These are phyloP conservation scores for Drosophila paracracens DNA, from an alignment of 2,888 invertebrate species.

Conservation along the genomic window DNA sequence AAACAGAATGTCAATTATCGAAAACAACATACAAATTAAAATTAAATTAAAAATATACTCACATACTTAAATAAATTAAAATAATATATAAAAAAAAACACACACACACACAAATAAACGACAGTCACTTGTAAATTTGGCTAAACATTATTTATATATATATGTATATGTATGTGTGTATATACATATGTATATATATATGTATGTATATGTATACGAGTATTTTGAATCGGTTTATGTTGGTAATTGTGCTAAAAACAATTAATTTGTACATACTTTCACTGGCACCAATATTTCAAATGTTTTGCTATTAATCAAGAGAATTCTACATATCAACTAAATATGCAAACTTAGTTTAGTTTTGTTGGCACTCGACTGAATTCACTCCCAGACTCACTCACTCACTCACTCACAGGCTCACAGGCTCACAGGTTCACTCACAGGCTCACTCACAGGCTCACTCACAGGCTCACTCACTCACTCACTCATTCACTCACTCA, in stretches of 20 bases:
- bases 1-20: conserved; percentile 63
- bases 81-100: conserved; percentile 15
- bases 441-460: too few species aligned
- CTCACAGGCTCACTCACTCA: not conserved
- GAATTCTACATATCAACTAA: conserved; percentile 14
- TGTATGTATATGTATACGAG: conserved; percentile 7
- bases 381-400: conserved; percentile 54
- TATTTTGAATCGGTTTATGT: conserved; percentile 25
- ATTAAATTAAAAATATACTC: conserved; percentile 26
- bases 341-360: conserved; percentile 1
- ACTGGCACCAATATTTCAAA: conserved; percentile 79
- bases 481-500: conserved; percentile 49
- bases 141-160: conserved; percentile 49
- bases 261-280: conserved; percentile 82
- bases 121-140: conserved; percentile 70
- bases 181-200: conserved; percentile 10
- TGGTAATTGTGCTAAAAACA: conserved; percentile 71
- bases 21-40: conserved; percentile 60
- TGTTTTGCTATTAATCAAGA: conserved; percentile 24
- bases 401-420: too few species aligned
- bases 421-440: too few species aligned
- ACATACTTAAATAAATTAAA: conserved; percentile 49
- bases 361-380: conserved; percentile 75
- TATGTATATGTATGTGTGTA: conserved; percentile 11
- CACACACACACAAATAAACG: conserved; percentile 52